phyloP scores from a whole-genome alignment of 2,113 vertebrate genomes.

The Ciconia boyciana region DNA sequence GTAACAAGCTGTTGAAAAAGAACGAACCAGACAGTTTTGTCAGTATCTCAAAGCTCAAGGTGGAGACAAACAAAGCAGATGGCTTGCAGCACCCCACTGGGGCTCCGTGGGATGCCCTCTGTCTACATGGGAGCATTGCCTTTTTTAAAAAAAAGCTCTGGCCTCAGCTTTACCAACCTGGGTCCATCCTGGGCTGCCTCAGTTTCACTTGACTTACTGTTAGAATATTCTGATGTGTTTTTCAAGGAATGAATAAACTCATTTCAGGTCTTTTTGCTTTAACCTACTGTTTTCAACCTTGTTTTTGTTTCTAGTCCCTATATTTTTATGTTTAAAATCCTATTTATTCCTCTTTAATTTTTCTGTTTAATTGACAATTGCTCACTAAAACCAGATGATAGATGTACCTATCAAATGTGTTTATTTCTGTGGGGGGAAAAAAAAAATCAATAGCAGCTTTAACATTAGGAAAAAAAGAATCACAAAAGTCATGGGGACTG shows the following conservation, averaged over 20 bases:
- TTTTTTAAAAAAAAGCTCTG: not conserved
- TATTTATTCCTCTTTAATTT: not conserved
- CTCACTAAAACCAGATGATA: not conserved
- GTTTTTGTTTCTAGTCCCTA: not conserved
- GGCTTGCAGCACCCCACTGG: not conserved
- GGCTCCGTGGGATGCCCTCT: not conserved
- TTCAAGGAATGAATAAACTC: not conserved
- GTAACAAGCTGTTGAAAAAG: not conserved
- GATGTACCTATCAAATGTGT: not conserved
- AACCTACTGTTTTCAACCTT: not conserved
- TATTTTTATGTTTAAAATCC: not conserved
- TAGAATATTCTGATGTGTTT: not conserved
- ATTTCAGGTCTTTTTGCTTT: not conserved
- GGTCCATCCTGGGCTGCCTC: not conserved
- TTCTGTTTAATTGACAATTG: not conserved
- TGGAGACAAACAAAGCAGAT: not conserved
- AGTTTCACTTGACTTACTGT: not conserved
- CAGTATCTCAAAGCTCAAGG: not conserved
- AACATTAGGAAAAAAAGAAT: not conserved
- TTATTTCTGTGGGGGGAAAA: accelerated
- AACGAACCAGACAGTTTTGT: not conserved
- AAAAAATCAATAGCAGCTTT: not conserved
- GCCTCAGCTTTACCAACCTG: not conserved
- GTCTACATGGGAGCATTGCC: not conserved
- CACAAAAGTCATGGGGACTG: not conserved